Evolutionary conservation across 2,888 invertebrate species (phyloP).

Genomic region (Limnephilus auricula): DNA sequence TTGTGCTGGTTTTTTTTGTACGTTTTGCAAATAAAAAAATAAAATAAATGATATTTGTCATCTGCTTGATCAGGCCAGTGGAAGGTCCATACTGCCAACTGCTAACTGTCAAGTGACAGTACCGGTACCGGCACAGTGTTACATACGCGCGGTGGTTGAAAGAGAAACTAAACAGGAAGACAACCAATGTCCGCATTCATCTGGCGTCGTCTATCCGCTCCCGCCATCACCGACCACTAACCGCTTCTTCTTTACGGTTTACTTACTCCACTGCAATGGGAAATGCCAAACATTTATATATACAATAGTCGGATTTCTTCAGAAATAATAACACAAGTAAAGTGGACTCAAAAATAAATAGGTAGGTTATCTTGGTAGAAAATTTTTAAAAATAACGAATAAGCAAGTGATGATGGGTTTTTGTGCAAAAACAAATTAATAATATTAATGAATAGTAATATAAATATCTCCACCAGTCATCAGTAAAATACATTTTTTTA

Average conservation of each 20-base stretch:
- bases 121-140: neutral
- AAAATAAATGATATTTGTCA: too few species aligned
- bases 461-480: too few species aligned
- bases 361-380: neutral
- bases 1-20: too few species aligned
- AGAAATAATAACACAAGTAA: neutral
- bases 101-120: too few species aligned
- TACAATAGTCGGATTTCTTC: neutral
- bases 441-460: too few species aligned
- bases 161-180: conserved; percentile 2
- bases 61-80: neutral
- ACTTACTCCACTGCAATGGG: neutral
- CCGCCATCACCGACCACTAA: neutral
- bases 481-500: too few species aligned
- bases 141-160: neutral
- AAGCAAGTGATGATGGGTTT: too few species aligned
- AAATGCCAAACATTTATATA: neutral
- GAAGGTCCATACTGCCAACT: neutral
- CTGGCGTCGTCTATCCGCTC: neutral
- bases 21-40: too few species aligned
- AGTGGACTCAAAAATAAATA: neutral
- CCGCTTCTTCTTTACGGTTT: neutral
- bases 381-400: neutral
- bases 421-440: too few species aligned
- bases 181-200: neutral